A percentile compares a stretch with the other conserved stretches of the same genome.
phyloP scores from a whole-genome alignment of 2,113 vertebrate species.

The Lagenorhynchus albirostris region DNA sequence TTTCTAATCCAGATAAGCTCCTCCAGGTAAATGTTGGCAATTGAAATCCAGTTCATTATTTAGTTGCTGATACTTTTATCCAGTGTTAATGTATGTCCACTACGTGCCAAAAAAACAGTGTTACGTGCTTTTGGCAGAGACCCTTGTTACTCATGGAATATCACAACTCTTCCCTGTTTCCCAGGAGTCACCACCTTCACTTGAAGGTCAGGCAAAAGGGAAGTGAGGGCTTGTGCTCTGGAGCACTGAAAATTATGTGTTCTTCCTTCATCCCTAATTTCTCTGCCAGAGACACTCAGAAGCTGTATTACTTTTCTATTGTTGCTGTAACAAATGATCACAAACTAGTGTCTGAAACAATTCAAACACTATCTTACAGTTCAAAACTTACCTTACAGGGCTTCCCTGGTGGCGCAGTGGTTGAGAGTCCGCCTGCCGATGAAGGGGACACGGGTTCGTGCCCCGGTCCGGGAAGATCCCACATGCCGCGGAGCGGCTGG shows the following conservation, averaged over 20 bases:
- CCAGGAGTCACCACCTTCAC: neutral
- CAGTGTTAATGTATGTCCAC: neutral
- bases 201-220: neutral
- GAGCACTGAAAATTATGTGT: neutral
- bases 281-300: neutral
- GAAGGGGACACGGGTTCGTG: no score
- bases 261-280: neutral
- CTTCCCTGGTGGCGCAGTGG: no score
- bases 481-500: no score
- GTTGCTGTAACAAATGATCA: neutral
- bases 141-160: neutral
- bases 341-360: neutral
- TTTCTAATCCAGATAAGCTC: neutral
- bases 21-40: neutral
- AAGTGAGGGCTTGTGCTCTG: neutral
- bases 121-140: neutral
- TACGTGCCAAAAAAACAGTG: neutral
- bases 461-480: no score
- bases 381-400: neutral
- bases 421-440: no score
- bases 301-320: neutral
- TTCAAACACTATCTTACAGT: neutral
- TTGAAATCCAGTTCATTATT: neutral
- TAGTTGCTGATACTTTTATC: neutral
- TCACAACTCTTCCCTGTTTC: neutral